Percentiles rank a stretch among this genome's conserved stretches.
These are phyloP conservation scores for Lepus oiostolus DNA, from an alignment of 2,797 vertebrate genomes.

Conservation along the genomic window DNA sequence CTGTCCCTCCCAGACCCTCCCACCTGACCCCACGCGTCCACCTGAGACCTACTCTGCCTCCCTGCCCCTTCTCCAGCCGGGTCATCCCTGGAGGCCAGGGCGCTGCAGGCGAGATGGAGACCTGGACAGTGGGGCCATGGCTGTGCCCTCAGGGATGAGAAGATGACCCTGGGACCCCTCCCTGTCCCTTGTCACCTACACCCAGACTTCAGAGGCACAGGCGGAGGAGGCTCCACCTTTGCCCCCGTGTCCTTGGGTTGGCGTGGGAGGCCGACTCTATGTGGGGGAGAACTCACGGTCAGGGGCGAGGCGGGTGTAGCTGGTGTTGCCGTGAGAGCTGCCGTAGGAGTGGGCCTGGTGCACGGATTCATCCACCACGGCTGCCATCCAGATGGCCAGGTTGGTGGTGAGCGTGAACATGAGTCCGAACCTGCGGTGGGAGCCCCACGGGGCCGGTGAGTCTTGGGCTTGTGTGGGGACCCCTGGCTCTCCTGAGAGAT, in stretches of 20 bases:
- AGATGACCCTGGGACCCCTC: no score
- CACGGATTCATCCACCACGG: constrained; percentile 94
- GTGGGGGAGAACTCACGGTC: constrained; percentile 72
- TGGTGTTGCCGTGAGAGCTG: constrained; percentile 4
- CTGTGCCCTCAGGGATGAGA: not conserved
- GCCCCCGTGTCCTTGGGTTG: not conserved
- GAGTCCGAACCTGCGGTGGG: constrained; percentile 92
- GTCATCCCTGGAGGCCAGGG: not conserved
- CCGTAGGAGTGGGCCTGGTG: constrained; percentile 90
- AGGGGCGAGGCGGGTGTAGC: constrained; percentile 4
- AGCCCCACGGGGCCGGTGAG: not conserved
- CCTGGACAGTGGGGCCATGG: not conserved
- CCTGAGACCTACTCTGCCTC: not conserved
- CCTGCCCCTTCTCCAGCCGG: not conserved
- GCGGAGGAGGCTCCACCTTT: not conserved
- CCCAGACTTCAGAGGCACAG: not conserved
- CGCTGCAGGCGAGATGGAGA: not conserved
- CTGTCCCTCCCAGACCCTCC: not conserved
- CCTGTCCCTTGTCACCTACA: not conserved
- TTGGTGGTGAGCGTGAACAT: constrained; percentile 96
- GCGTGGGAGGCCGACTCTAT: not conserved
- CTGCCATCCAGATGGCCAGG: constrained; percentile 94
- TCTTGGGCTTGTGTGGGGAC: not conserved
- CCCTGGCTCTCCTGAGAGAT: not conserved
- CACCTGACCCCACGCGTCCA: not conserved